A percentile compares a stretch with the other conserved stretches of the same genome.
Evolutionary conservation across 2,113 vertebrate genomes (phyloP).

Genomic region (Apodemus speciosus): DNA sequence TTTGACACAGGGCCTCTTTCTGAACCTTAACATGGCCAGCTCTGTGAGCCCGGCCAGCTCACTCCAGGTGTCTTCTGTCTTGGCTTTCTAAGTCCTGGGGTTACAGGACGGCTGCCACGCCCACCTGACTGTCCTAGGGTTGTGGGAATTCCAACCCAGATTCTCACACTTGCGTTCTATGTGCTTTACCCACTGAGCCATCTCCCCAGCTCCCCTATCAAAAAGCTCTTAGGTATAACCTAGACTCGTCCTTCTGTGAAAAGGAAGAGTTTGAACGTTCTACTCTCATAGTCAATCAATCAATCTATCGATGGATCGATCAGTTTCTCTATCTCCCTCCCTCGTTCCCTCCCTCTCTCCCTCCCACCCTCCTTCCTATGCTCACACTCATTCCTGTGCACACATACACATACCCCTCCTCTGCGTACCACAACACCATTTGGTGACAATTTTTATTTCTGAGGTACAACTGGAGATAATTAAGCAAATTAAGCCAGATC

Average conservation of each 20-base stretch:
- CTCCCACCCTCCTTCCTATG: background rate
- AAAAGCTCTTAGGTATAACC: background rate
- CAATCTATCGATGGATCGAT: background rate
- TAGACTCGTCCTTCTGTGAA: background rate
- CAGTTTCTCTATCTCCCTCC: background rate
- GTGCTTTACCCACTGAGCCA: background rate
- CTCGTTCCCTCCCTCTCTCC: no score
- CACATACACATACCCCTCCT: background rate
- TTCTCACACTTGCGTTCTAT: background rate
- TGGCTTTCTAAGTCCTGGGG: background rate
- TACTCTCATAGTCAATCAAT: background rate
- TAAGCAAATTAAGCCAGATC: background rate
- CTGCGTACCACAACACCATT: background rate
- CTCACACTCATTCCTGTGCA: background rate
- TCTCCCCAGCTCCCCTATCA: background rate
- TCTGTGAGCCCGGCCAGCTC: background rate
- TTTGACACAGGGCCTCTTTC: no score
- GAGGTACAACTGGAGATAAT: background rate
- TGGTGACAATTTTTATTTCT: background rate
- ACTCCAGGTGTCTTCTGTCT: background rate
- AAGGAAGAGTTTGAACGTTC: background rate
- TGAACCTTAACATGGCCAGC: background rate
- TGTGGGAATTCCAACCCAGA: background rate
- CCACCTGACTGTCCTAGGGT: background rate
- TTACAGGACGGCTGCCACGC: background rate